These are phyloP conservation scores for Drosophila bocki DNA, from an alignment of 1,140 invertebrate genomes.

Conservation along the genomic window DNA sequence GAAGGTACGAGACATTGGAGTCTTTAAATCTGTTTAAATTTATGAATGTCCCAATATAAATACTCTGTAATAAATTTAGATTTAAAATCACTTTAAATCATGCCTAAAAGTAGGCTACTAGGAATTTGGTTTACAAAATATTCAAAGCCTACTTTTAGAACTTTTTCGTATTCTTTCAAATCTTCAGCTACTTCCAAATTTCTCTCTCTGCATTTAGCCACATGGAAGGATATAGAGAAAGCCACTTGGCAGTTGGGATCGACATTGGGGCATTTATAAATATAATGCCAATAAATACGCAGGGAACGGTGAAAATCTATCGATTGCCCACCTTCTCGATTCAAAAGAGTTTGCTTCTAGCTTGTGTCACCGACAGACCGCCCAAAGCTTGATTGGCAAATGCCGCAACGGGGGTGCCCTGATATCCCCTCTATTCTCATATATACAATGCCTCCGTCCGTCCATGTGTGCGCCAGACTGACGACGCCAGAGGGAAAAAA, in stretches of 20 bases:
- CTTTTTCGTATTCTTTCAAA: neutral
- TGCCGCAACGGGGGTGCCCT: constrained; percentile 38
- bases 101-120: neutral
- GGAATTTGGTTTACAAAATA: neutral
- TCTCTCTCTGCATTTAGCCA: constrained; percentile 6
- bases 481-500: constrained; percentile 33
- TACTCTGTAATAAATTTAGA: neutral
- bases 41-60: neutral
- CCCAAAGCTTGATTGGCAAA: constrained; percentile 69
- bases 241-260: constrained; percentile 52
- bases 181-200: neutral
- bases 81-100: neutral
- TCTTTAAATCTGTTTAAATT: neutral
- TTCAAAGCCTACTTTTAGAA: neutral
- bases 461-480: constrained; percentile 18
- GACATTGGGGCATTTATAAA: constrained; percentile 56
- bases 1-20: neutral
- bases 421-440: neutral
- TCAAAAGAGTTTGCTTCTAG: constrained; percentile 43
- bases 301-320: constrained; percentile 57
- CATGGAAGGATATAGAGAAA: constrained; percentile 26
- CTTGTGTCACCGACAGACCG: constrained; percentile 53
- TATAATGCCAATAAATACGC: constrained; percentile 72
- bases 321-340: constrained; percentile 54
- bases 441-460: neutral